These are phyloP conservation scores for Triplophysa siluroides DNA, from an alignment of 2,113 vertebrate genomes.

Conservation along the genomic window DNA sequence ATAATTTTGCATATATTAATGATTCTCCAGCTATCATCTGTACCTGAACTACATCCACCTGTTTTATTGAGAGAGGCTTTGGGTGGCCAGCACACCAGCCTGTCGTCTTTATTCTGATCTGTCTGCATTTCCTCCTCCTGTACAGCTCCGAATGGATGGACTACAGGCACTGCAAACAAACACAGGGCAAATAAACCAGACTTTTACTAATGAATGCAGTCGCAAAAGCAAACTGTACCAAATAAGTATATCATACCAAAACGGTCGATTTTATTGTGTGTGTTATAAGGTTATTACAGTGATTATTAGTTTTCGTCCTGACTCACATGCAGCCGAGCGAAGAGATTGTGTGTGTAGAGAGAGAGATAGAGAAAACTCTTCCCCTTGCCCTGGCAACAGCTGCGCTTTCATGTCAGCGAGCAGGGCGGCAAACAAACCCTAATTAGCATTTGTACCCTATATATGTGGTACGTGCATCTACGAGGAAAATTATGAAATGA, in stretches of 20 bases:
- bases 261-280: not conserved
- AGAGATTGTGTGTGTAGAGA: not conserved
- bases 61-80: conserved; percentile 61
- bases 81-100: conserved; percentile 74
- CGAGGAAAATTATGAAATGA: conserved; percentile 14
- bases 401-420: conserved; percentile 66
- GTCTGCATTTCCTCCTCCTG: conserved; percentile 49
- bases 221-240: not conserved
- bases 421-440: conserved; percentile 58
- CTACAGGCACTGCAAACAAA: conserved; percentile 44
- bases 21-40: not conserved
- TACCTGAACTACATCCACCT: conserved; percentile 61
- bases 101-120: conserved; percentile 61
- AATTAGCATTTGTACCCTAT: conserved; percentile 63
- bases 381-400: conserved; percentile 63
- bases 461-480: conserved; percentile 21
- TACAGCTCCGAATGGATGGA: conserved; percentile 8
- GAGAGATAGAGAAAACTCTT: conserved; percentile 41
- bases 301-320: not conserved
- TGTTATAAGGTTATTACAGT: conserved; percentile 5
- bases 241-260: not conserved
- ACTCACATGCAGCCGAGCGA: not conserved
- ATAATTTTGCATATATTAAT: not conserved
- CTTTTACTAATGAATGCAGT: too few species aligned
- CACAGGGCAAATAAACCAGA: not conserved